These are phyloP conservation scores for Cyphomyrmex costatus DNA, from an alignment of 1,140 invertebrate species.

Conservation along the genomic window DNA sequence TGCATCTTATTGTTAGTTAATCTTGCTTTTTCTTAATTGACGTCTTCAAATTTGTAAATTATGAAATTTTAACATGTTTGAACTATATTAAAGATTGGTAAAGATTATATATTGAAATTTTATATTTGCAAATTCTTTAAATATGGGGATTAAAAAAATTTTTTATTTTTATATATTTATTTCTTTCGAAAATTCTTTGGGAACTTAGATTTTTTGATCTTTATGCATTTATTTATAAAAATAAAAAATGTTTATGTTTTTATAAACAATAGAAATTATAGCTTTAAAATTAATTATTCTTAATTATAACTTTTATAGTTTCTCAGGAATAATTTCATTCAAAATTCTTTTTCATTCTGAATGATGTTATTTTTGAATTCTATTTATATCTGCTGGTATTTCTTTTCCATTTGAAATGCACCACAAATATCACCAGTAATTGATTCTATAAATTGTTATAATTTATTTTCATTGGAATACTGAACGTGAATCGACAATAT, in stretches of 20 bases:
- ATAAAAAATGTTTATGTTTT: not conserved
- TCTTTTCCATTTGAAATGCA: not conserved
- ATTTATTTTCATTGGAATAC: slow-evolving; percentile 35
- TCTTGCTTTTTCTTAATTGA: not conserved
- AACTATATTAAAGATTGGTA: not conserved
- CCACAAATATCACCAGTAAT: not conserved
- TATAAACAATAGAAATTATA: not conserved
- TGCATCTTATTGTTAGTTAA: slow-evolving; percentile 39
- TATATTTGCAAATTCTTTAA: not conserved
- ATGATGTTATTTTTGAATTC: not conserved
- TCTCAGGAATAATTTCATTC: not conserved
- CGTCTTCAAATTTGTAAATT: not conserved
- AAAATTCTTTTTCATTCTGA: not conserved
- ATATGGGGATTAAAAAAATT: not conserved
- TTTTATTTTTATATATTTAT: not conserved
- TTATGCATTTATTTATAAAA: not conserved
- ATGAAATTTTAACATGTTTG: not conserved
- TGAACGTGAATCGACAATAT: slow-evolving; percentile 62
- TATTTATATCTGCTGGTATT: not conserved
- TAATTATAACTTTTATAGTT: not conserved
- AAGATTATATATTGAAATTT: not conserved
- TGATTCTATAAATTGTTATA: slow-evolving; percentile 34
- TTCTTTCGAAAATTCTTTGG: not conserved
- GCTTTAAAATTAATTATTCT: slow-evolving; percentile 8
- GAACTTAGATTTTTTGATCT: not conserved